These are phyloP conservation scores for Saimiri boliviensis DNA, from an alignment of 2,113 vertebrate genomes.

Conservation along the genomic window DNA sequence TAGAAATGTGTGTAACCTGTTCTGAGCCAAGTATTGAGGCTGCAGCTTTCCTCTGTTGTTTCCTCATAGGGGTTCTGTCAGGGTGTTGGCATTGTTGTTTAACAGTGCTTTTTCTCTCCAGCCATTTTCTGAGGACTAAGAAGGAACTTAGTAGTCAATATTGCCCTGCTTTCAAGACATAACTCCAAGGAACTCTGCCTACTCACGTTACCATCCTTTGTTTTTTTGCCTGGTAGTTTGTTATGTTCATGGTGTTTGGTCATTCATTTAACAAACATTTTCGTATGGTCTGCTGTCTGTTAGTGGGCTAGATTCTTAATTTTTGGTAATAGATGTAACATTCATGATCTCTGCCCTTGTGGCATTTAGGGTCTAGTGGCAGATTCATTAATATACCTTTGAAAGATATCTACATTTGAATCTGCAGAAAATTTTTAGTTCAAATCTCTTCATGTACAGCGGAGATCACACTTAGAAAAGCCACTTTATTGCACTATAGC, in stretches of 20 bases:
- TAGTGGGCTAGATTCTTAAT: neutral
- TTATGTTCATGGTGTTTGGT: neutral
- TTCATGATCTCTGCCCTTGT: neutral
- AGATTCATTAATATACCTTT: neutral
- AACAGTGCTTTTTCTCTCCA: neutral
- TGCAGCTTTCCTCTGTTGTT: neutral
- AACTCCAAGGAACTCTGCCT: neutral
- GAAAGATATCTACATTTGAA: neutral
- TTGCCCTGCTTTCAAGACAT: neutral
- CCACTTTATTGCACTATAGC: neutral
- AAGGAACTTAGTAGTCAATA: neutral
- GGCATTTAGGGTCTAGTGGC: neutral
- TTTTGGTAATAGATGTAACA: neutral
- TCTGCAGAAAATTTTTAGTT: neutral
- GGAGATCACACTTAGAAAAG: neutral
- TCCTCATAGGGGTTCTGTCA: neutral
- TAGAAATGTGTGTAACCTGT: neutral
- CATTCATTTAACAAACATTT: neutral
- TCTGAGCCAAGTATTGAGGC: neutral
- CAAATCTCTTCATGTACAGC: neutral
- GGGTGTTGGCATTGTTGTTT: neutral
- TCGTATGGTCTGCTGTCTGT: neutral
- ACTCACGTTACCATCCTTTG: neutral
- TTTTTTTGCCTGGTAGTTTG: neutral
- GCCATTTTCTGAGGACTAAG: neutral